A percentile compares a stretch with the other conserved stretches of the same genome.
Evolutionary conservation across 2,888 invertebrate genomes (phyloP).

Genomic region (Sinelater perroti): DNA sequence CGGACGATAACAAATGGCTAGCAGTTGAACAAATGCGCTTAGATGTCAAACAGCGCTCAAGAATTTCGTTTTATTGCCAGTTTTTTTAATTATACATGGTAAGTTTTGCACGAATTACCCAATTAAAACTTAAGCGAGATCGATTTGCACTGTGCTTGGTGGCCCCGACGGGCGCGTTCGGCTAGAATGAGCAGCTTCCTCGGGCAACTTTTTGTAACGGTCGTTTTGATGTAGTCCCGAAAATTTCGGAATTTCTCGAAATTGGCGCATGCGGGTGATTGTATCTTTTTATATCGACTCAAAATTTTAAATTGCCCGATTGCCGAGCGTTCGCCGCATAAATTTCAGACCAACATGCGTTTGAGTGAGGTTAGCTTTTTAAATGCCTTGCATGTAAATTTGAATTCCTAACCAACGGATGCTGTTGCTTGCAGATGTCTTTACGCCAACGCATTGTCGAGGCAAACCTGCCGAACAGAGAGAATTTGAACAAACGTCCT

Average conservation of each 20-base stretch:
- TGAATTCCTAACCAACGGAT: neutral
- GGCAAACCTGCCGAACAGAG: constrained; percentile 32
- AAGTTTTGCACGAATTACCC: constrained; percentile 20
- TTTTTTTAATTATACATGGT: constrained; percentile 10
- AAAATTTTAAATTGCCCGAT: too few relatives aligned
- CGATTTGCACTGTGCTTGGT: too few relatives aligned
- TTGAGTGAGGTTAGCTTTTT: neutral
- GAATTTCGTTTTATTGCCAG: constrained; percentile 7
- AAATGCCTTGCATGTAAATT: neutral
- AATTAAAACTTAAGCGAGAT: too few relatives aligned
- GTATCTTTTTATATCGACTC: too few relatives aligned
- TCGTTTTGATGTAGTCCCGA: too few relatives aligned
- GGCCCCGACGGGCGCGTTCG: too few relatives aligned
- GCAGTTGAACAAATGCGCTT: constrained; percentile 11
- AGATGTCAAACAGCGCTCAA: constrained; percentile 9
- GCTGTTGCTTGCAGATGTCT: constrained; percentile 40
- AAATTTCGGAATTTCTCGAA: too few relatives aligned
- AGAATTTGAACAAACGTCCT: constrained; percentile 41
- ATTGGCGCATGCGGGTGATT: too few relatives aligned
- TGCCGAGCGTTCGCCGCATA: too few relatives aligned
- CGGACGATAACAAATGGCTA: neutral
- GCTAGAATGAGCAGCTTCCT: too few relatives aligned
- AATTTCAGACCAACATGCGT: too few relatives aligned
- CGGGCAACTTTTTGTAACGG: too few relatives aligned
- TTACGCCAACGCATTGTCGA: constrained; percentile 34